Evolutionary conservation across 1,140 invertebrate species (phyloP).

Genomic region (Calliopsis andreniformis): DNA sequence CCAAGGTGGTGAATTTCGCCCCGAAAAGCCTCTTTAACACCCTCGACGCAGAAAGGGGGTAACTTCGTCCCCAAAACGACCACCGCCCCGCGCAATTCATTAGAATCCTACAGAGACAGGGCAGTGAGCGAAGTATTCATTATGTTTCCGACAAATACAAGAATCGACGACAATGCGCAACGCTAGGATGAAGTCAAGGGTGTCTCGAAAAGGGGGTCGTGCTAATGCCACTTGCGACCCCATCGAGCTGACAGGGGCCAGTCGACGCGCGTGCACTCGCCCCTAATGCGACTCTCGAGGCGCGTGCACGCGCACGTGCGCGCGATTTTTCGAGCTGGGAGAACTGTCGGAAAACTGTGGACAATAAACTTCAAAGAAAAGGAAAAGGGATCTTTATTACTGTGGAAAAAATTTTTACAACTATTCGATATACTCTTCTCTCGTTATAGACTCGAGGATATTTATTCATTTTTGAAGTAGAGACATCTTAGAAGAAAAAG

Average conservation of each 20-base stretch:
- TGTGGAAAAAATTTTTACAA: too few relatives aligned
- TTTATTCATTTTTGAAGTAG: too few relatives aligned
- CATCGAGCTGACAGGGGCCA: slow-evolving; percentile 16
- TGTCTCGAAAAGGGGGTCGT: slow-evolving; percentile 3
- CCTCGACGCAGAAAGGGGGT: too few relatives aligned
- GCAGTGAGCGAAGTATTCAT: not conserved
- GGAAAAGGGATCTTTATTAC: too few relatives aligned
- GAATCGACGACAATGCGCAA: slow-evolving; percentile 32
- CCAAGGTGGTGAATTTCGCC: too few relatives aligned
- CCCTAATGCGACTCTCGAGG: slow-evolving; percentile 1
- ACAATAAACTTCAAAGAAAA: not conserved
- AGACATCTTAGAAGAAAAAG: too few relatives aligned
- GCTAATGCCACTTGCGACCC: slow-evolving; percentile 40
- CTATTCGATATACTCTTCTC: too few relatives aligned
- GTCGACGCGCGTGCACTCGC: slow-evolving; percentile 1
- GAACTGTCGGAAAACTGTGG: not conserved
- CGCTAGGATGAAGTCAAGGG: not conserved
- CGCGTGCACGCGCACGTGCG: not conserved
- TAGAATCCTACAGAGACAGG: not conserved
- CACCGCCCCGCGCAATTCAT: too few relatives aligned
- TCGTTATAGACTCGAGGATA: too few relatives aligned
- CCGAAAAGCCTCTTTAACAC: too few relatives aligned
- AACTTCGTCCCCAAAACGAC: too few relatives aligned
- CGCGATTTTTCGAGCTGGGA: not conserved
- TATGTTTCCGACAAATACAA: slow-evolving; percentile 18